Percentiles rank a stretch among this genome's conserved stretches.
phyloP scores from a whole-genome alignment of 2,797 vertebrate genomes.

The Eulemur rubriventer region DNA sequence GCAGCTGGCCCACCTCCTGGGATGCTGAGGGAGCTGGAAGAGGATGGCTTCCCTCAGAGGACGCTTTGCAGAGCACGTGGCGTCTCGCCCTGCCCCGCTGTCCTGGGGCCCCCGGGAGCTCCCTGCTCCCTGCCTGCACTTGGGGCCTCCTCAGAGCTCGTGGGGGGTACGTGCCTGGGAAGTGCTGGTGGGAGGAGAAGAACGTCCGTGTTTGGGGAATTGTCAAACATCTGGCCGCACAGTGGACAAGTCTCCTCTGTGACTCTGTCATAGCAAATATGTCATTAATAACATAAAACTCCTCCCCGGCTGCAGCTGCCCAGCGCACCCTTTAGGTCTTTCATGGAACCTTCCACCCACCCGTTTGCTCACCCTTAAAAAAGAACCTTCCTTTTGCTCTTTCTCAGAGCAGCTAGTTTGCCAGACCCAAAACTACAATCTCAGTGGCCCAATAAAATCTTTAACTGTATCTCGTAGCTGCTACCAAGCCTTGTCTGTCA shows the following conservation, averaged over 20 bases:
- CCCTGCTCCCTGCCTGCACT: not conserved
- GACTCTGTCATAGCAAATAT: not conserved
- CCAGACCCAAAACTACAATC: not conserved
- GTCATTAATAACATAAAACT: too few relatives aligned
- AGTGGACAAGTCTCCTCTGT: not conserved
- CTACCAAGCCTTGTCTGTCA: too few relatives aligned
- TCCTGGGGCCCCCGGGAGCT: not conserved
- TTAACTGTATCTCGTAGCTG: not conserved
- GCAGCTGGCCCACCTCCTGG: not conserved
- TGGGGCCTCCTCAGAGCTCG: not conserved
- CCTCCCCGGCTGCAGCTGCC: not conserved
- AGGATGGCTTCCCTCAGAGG: not conserved
- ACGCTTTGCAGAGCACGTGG: not conserved
- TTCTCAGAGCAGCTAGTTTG: not conserved
- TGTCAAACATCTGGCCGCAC: not conserved
- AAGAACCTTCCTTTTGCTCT: not conserved
- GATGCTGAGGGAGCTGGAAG: not conserved
- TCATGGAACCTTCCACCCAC: rapidly evolving
- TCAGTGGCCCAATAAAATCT: not conserved
- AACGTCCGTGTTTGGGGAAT: not conserved
- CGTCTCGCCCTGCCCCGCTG: not conserved
- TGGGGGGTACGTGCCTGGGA: not conserved
- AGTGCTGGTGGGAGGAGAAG: not conserved
- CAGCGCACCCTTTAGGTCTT: not conserved
- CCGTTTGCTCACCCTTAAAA: not conserved